A percentile compares a stretch with the other conserved stretches of the same genome.
Evolutionary conservation across 2,797 vertebrate genomes (phyloP).

Genomic region (Rhodeus uyekii): DNA sequence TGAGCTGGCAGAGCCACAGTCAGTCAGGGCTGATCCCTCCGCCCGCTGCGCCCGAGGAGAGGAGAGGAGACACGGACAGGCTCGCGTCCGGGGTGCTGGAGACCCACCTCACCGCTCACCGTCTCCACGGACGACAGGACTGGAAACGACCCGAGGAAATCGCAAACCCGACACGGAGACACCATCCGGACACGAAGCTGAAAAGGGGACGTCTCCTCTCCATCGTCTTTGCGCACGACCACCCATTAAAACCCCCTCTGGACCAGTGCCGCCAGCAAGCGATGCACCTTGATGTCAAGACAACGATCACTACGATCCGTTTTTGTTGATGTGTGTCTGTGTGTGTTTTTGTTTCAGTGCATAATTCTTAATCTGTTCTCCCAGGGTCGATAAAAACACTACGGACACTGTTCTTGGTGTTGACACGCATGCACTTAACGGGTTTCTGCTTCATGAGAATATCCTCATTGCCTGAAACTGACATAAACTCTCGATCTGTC

Average conservation of each 20-base stretch:
- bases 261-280: slow-evolving; percentile 76
- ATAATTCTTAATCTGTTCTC: slow-evolving; percentile 56
- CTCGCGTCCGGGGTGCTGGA: slow-evolving; percentile 77
- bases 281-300: slow-evolving; percentile 71
- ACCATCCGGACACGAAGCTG: slow-evolving; percentile 71
- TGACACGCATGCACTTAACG: slow-evolving; percentile 64
- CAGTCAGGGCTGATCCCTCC: slow-evolving; percentile 58
- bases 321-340: slow-evolving; percentile 53
- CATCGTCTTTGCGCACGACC: slow-evolving; percentile 67
- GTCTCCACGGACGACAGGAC: slow-evolving; percentile 60
- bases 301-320: slow-evolving; percentile 49
- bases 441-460: slow-evolving; percentile 63
- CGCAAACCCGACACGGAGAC: slow-evolving; percentile 45
- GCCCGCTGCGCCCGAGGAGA: slow-evolving; percentile 62
- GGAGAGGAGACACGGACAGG: slow-evolving; percentile 72
- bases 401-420: slow-evolving; percentile 64
- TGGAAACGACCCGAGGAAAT: slow-evolving; percentile 40
- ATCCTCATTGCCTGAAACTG: slow-evolving; percentile 59
- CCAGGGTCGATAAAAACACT: slow-evolving; percentile 52
- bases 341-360: slow-evolving; percentile 40
- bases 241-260: slow-evolving; percentile 71
- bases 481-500: slow-evolving; percentile 43
- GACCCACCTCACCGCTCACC: slow-evolving; percentile 66
- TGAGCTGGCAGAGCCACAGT: slow-evolving; percentile 81
- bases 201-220: slow-evolving; percentile 66